A percentile compares a stretch with the other conserved stretches of the same genome.
Conservation (phyloP, 2,113 vertebrate genomes). For the Gasterosteus nipponicus region DNA sequence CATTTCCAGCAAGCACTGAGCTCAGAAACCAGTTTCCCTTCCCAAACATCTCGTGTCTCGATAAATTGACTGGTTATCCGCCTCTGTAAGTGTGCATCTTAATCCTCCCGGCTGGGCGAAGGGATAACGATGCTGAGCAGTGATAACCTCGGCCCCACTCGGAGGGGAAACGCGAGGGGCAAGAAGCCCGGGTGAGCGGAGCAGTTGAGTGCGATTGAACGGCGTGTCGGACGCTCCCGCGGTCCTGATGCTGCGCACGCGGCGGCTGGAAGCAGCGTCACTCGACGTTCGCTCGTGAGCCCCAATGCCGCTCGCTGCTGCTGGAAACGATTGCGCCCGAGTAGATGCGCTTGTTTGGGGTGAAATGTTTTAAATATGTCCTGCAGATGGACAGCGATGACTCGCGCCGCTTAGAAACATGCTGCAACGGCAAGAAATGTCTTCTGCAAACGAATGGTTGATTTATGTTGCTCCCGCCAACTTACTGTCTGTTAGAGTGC, state of each 20-base stretch:
- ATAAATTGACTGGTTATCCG: slow-evolving; percentile 20
- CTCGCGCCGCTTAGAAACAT: slow-evolving; percentile 21
- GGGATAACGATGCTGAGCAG: slow-evolving; percentile 41
- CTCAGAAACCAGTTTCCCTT: neutral
- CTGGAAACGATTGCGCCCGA: slow-evolving; percentile 18
- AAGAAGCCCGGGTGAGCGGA: too few relatives aligned
- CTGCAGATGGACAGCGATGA: slow-evolving; percentile 42
- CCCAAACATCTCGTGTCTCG: slow-evolving; percentile 3
- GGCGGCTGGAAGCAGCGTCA: slow-evolving; percentile 1
- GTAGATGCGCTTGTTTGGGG: slow-evolving; percentile 29
- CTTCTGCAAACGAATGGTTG: neutral
- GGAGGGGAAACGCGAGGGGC: too few relatives aligned
- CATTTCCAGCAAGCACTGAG: too few relatives aligned
- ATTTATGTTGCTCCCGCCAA: neutral
- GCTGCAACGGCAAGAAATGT: slow-evolving; percentile 1
- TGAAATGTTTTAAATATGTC: slow-evolving; percentile 39
- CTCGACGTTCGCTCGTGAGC: slow-evolving; percentile 10
- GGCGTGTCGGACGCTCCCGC: slow-evolving; percentile 32
- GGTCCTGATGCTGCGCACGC: slow-evolving; percentile 14
- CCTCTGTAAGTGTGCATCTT: slow-evolving; percentile 43
- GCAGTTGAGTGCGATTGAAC: too few relatives aligned
- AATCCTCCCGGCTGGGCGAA: slow-evolving; percentile 22
- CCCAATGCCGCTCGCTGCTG: slow-evolving; percentile 4
- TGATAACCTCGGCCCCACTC: slow-evolving; percentile 35
- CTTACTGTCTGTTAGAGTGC: slow-evolving; percentile 12